Evolutionary conservation across 2,888 invertebrate species (phyloP).

Genomic region (Ramazzottius varieornatus): DNA sequence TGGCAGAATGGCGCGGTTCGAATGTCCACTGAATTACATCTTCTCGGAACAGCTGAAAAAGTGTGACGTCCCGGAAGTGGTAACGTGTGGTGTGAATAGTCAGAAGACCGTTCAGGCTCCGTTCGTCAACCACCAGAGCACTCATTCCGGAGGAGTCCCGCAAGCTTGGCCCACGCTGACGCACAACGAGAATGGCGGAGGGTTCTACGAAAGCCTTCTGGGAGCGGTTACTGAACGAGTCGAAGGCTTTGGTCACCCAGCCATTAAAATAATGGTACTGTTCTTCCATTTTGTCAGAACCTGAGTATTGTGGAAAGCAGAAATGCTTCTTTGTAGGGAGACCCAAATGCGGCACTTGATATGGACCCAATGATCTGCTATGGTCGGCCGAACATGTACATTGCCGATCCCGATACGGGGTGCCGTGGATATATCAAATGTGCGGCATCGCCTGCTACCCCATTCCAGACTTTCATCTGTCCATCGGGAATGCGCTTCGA

Average conservation of each 20-base stretch:
- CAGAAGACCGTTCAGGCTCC: not conserved
- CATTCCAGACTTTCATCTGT: not conserved
- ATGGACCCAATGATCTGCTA: not conserved
- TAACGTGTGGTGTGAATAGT: not conserved
- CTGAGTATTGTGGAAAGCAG: not conserved
- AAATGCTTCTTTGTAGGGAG: not conserved
- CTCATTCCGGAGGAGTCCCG: not conserved
- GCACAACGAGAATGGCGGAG: not conserved
- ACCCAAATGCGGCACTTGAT: not conserved
- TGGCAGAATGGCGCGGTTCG: not conserved
- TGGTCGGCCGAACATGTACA: not conserved
- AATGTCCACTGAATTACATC: not conserved
- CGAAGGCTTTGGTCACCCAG: not conserved
- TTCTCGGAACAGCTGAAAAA: not conserved
- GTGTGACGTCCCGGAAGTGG: not conserved
- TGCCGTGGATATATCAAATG: not conserved
- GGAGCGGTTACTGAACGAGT: not conserved
- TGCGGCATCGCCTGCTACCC: not conserved
- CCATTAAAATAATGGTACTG: not conserved
- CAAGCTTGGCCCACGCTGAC: not conserved
- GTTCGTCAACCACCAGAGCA: too few species aligned
- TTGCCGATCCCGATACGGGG: not conserved
- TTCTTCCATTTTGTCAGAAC: not conserved
- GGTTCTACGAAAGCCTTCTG: not conserved
- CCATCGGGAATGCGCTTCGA: not conserved